phyloP scores from a whole-genome alignment of 2,797 vertebrate genomes.

The Pseudomugil gertrudae region DNA sequence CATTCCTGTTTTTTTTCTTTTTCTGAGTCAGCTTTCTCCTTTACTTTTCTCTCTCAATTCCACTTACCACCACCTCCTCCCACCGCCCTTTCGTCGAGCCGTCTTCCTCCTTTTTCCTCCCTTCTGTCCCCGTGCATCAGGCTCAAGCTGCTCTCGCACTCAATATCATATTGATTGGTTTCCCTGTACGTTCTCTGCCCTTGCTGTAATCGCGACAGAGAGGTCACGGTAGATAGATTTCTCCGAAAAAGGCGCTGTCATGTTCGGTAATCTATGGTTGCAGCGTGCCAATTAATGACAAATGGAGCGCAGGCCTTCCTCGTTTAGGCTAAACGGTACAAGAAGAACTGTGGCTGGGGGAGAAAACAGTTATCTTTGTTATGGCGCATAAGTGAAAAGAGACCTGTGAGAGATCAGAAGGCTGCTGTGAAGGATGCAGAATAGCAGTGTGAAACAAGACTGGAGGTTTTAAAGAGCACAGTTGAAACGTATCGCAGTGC shows the following conservation, averaged over 20 bases:
- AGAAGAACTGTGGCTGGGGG: constrained; percentile 13
- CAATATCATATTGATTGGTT: constrained; percentile 78
- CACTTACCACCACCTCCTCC: constrained; percentile 11
- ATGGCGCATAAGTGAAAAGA: constrained; percentile 23
- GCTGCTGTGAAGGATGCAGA: constrained; percentile 30
- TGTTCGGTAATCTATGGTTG: constrained; percentile 79
- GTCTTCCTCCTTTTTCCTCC: constrained; percentile 27
- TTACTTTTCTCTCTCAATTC: constrained; percentile 12
- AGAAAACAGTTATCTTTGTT: constrained; percentile 16
- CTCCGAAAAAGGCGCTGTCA: constrained; percentile 77
- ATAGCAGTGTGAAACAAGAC: constrained; percentile 43
- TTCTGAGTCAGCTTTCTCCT: neutral
- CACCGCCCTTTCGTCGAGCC: constrained; percentile 2
- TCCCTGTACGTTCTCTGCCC: constrained; percentile 79
- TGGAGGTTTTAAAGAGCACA: constrained; percentile 31
- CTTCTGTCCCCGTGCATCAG: constrained; percentile 38
- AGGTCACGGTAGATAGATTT: constrained; percentile 79
- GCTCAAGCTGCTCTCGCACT: constrained; percentile 53
- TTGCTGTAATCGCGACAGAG: constrained; percentile 77
- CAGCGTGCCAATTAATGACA: constrained; percentile 74
- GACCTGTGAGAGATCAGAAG: constrained; percentile 34
- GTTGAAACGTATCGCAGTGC: constrained; percentile 42
- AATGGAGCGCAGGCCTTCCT: constrained; percentile 54
- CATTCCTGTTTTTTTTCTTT: neutral
- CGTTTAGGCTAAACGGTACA: constrained; percentile 51